Percentiles rank a stretch among this genome's conserved stretches.
Conservation (phyloP, 2,113 vertebrate genomes). For the Bos indicus region DNA sequence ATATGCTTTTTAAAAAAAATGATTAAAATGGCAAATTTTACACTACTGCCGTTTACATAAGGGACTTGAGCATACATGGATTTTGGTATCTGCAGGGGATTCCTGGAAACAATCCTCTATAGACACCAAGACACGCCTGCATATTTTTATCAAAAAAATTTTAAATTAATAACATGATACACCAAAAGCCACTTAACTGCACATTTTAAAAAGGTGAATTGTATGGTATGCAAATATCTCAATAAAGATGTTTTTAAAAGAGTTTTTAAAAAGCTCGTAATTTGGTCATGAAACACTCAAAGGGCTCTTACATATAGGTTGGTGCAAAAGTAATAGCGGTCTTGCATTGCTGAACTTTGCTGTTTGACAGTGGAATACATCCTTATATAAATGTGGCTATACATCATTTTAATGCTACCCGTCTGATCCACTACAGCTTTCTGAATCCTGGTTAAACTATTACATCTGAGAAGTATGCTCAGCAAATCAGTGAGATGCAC, state of each 20-base stretch:
- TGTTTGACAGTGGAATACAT: not conserved
- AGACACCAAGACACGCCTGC: not conserved
- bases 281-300: slow-evolving; percentile 12
- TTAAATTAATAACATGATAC: not conserved
- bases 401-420: not conserved
- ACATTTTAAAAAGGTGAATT: not conserved
- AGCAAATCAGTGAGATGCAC: not conserved
- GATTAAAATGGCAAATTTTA: not conserved
- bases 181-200: not conserved
- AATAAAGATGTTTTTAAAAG: not conserved
- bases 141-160: not conserved
- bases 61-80: not conserved
- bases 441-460: not conserved
- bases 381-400: not conserved
- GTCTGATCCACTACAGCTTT: not conserved
- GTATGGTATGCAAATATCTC: not conserved
- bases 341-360: not conserved
- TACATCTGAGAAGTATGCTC: not conserved
- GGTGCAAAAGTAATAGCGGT: not conserved
- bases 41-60: not conserved
- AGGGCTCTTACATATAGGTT: not conserved
- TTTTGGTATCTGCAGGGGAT: not conserved
- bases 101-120: not conserved
- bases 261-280: not conserved
- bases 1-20: not conserved